Conservation (phyloP, 2,888 invertebrate genomes). For the Mythimna ferrago region DNA sequence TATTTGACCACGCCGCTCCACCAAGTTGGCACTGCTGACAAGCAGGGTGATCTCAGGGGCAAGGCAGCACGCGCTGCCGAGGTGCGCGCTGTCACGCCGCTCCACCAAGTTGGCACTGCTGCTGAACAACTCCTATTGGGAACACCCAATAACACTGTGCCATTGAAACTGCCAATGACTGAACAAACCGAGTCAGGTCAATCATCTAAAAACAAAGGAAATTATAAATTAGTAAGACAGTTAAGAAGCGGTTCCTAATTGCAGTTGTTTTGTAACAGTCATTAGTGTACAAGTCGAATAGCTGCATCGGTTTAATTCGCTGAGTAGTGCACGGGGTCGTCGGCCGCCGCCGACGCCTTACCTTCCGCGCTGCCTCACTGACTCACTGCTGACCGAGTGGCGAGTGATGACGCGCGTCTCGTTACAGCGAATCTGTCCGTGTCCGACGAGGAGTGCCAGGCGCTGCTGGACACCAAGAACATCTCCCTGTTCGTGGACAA, state of each 20-base stretch:
- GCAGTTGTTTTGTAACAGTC: slow-evolving; percentile 39
- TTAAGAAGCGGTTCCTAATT: slow-evolving; percentile 43
- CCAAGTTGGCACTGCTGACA: too few species aligned
- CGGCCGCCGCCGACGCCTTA: slow-evolving; percentile 14
- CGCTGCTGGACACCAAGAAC: slow-evolving; percentile 83
- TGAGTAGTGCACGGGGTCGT: slow-evolving; percentile 30
- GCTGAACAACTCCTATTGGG: not conserved
- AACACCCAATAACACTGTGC: not conserved
- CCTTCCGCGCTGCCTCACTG: slow-evolving; percentile 18
- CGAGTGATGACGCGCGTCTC: not conserved
- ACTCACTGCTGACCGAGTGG: not conserved
- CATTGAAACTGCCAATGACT: not conserved
- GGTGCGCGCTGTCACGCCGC: too few species aligned
- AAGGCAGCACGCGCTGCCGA: too few species aligned
- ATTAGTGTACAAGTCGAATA: slow-evolving; percentile 38
- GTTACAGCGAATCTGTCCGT: slow-evolving; percentile 83
- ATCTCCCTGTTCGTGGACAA: slow-evolving; percentile 87
- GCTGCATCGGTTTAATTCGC: slow-evolving; percentile 36
- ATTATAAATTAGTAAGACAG: slow-evolving; percentile 9
- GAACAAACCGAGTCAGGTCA: slow-evolving; percentile 7
- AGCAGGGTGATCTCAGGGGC: too few species aligned
- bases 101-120: not conserved
- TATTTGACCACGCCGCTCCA: too few species aligned
- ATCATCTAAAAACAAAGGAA: slow-evolving; percentile 12
- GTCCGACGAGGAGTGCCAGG: slow-evolving; percentile 87